Percentiles rank a stretch among this genome's conserved stretches.
Conservation (phyloP, 2,113 vertebrate genomes). For the Bombycilla garrulus region DNA sequence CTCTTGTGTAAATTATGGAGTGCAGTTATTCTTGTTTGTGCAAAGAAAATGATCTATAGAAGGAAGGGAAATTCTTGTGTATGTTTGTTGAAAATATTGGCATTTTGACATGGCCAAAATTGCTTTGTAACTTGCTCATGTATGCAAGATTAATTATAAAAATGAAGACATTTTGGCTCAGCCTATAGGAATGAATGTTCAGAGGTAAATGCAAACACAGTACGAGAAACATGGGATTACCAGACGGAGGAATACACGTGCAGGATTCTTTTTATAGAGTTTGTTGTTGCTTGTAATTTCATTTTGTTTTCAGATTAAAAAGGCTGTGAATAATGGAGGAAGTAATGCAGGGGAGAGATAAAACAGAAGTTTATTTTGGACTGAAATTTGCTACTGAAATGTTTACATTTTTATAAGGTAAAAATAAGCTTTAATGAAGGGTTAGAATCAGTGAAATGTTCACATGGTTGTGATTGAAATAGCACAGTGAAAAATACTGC, state of each 20-base stretch:
- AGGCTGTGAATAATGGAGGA: conserved; percentile 38
- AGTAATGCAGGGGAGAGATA: conserved; percentile 51
- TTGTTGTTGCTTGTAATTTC: conserved; percentile 14
- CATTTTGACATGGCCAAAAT: conserved; percentile 20
- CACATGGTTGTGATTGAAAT: neutral
- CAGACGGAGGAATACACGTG: neutral
- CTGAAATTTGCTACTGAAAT: conserved; percentile 55
- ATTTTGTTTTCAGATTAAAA: conserved; percentile 58
- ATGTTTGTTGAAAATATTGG: conserved; percentile 26
- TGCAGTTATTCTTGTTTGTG: conserved; percentile 50
- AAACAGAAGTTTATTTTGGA: conserved; percentile 48
- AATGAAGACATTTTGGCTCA: neutral
- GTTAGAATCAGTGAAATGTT: conserved; percentile 12
- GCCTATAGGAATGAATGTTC: neutral
- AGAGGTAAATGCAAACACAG: neutral
- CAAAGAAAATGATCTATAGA: conserved; percentile 40
- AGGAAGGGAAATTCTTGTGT: conserved; percentile 5
- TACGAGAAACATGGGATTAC: neutral
- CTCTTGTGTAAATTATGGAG: conserved; percentile 37
- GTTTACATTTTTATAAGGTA: conserved; percentile 44
- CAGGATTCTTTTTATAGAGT: neutral
- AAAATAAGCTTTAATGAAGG: conserved; percentile 31
- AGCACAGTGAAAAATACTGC: neutral
- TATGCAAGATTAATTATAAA: conserved; percentile 12
- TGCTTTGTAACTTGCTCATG: neutral